Evolutionary conservation across 2,888 invertebrate species (phyloP).

Genomic region (Dicyrtoma fusca): DNA sequence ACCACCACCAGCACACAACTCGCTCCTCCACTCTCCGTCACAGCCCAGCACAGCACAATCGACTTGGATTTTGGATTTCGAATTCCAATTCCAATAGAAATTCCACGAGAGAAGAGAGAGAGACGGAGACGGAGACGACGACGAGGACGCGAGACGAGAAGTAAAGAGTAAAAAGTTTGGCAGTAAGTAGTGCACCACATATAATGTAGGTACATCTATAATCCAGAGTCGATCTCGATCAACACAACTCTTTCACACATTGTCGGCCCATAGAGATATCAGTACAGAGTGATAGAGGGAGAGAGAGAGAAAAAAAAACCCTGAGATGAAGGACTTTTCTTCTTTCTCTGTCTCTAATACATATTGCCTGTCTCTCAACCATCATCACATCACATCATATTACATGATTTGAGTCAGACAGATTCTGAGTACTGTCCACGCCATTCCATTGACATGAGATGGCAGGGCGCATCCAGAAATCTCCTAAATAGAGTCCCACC

Average conservation of each 20-base stretch:
- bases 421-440: not conserved
- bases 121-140: not conserved
- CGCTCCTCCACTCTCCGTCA: too few species aligned
- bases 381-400: constrained; percentile 29
- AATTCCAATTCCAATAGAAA: too few species aligned
- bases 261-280: too few species aligned
- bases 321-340: constrained; percentile 29
- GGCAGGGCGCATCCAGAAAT: not conserved
- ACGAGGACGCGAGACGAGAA: not conserved
- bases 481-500: too few species aligned
- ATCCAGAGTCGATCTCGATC: too few species aligned
- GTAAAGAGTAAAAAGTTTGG: not conserved
- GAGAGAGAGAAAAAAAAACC: not conserved
- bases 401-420: not conserved
- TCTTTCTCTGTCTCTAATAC: not conserved
- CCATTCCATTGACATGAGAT: not conserved
- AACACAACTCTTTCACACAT: too few species aligned
- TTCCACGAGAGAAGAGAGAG: not conserved
- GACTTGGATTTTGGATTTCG: too few species aligned
- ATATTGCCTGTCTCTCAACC: constrained; percentile 24
- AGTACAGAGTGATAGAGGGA: not conserved
- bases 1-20: not conserved
- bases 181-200: not conserved
- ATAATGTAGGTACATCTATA: too few species aligned
- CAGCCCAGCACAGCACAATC: too few species aligned